A percentile compares a stretch with the other conserved stretches of the same genome.
phyloP scores from a whole-genome alignment of 1,140 invertebrate genomes.

The Calliopsis andreniformis region DNA sequence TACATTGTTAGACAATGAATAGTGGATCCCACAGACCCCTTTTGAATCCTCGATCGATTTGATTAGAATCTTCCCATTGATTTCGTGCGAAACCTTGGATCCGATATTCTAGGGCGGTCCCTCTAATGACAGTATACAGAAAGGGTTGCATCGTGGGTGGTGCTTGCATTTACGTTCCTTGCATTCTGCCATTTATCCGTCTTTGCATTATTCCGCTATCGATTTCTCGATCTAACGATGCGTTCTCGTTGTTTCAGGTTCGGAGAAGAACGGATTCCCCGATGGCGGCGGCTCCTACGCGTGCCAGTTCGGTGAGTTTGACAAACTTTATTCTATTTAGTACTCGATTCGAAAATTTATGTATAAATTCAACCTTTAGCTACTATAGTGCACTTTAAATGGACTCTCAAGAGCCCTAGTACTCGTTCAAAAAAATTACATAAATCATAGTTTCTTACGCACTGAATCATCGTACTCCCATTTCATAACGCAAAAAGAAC shows the following conservation, averaged over 20 bases:
- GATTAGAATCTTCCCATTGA: slow-evolving; percentile 50
- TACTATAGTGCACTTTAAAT: too few species aligned
- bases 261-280: slow-evolving; percentile 72
- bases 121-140: slow-evolving; percentile 32
- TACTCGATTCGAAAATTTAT: too few species aligned
- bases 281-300: slow-evolving; percentile 59
- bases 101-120: slow-evolving; percentile 37
- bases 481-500: too few species aligned
- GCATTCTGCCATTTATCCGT: slow-evolving; percentile 34
- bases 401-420: too few species aligned
- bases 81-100: slow-evolving; percentile 22
- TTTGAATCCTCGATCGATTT: slow-evolving; percentile 21
- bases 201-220: slow-evolving; percentile 53
- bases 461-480: too few species aligned
- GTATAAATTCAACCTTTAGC: too few species aligned
- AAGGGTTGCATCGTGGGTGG: slow-evolving; percentile 66
- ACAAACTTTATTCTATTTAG: too few species aligned
- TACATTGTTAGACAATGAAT: slow-evolving; percentile 24
- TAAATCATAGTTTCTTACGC: too few species aligned
- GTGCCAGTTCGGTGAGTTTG: slow-evolving; percentile 74
- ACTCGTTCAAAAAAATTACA: too few species aligned
- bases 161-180: slow-evolving; percentile 64
- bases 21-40: slow-evolving; percentile 15
- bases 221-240: slow-evolving; percentile 50
- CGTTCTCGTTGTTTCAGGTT: slow-evolving; percentile 62